phyloP scores from a whole-genome alignment of 1,140 invertebrate species.

The Harlomillsia oculata region DNA sequence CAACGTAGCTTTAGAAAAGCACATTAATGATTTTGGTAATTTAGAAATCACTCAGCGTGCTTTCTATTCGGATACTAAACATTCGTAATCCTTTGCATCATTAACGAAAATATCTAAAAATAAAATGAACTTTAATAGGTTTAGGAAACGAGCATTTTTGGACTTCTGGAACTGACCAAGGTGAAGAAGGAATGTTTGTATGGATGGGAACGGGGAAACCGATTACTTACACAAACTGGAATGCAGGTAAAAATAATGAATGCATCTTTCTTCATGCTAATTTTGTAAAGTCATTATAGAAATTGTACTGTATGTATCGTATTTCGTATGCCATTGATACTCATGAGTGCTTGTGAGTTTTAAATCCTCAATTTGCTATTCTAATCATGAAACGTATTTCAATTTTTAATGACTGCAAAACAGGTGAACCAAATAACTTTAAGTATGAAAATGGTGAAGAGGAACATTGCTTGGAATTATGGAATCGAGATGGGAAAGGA shows the following conservation, averaged over 20 bases:
- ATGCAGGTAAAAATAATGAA: no score
- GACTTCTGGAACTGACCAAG: conserved; percentile 82
- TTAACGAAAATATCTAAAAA: neutral
- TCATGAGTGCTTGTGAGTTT: no score
- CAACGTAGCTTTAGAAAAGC: conserved; percentile 73
- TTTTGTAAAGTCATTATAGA: no score
- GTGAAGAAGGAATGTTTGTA: conserved; percentile 79
- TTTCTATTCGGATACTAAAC: conserved; percentile 1
- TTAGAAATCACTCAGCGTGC: no score
- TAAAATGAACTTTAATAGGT: conserved; percentile 44
- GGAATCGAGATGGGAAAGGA: conserved; percentile 83
- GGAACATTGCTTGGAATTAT: conserved; percentile 79
- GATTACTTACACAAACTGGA: conserved; percentile 83
- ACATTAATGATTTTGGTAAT: conserved; percentile 67
- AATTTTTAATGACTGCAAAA: no score
- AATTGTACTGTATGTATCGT: no score
- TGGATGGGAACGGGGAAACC: conserved; percentile 84
- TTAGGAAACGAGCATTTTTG: conserved; percentile 83
- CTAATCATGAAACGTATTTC: no score
- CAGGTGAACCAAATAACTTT: conserved; percentile 75
- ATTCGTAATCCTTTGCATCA: neutral
- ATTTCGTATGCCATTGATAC: no score
- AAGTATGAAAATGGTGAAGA: conserved; percentile 85
- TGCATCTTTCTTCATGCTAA: no score
- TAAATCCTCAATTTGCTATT: no score